Conservation (phyloP, 2,797 vertebrate species). For the Pristis pectinata region DNA sequence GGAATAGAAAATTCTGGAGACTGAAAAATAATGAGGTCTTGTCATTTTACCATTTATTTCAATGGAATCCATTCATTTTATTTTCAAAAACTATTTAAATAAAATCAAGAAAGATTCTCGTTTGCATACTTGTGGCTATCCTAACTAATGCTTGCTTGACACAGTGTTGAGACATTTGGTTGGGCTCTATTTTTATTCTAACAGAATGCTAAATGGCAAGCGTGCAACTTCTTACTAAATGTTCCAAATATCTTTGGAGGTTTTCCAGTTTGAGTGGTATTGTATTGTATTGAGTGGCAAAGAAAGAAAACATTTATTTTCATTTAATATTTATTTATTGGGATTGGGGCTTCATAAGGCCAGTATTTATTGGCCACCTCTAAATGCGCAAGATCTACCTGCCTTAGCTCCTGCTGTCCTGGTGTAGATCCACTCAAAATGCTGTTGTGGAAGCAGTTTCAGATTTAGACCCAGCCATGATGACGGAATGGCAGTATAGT, state of each 20-base stretch:
- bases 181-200: background rate
- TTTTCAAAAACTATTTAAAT: background rate
- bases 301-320: background rate
- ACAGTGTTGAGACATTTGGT: background rate
- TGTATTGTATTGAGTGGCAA: too few relatives aligned
- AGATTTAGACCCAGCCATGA: too few relatives aligned
- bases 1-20: background rate
- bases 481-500: too few relatives aligned
- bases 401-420: too few relatives aligned
- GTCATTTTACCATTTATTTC: background rate
- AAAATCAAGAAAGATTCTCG: background rate
- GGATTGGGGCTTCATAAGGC: too few relatives aligned
- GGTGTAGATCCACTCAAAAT: too few relatives aligned
- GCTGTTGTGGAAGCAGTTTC: too few relatives aligned
- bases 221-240: background rate
- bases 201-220: background rate
- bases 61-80: background rate
- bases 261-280: background rate
- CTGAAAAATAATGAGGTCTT: background rate
- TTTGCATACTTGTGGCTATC: background rate
- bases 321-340: background rate
- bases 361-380: too few relatives aligned
- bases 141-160: background rate
- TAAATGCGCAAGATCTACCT: too few relatives aligned
- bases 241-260: background rate